These are phyloP conservation scores for Aldabrachelys gigantea DNA, from an alignment of 2,113 vertebrate species.

Conservation along the genomic window DNA sequence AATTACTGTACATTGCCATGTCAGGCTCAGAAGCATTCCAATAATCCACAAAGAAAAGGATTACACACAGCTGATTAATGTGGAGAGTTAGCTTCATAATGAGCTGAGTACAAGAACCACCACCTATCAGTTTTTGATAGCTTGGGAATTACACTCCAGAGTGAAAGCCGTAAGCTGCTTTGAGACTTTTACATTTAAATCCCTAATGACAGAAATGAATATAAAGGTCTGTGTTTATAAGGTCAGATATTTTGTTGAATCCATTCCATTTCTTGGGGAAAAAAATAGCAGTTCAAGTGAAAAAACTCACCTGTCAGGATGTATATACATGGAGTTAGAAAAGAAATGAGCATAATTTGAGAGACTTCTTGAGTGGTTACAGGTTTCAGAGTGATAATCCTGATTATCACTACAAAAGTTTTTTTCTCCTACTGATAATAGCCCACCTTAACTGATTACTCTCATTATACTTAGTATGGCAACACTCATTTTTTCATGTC, in stretches of 20 bases:
- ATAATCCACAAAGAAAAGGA: slow-evolving; percentile 57
- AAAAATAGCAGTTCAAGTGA: neutral
- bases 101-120: slow-evolving; percentile 24
- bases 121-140: slow-evolving; percentile 20
- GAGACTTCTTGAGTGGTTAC: neutral
- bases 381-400: no score
- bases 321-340: neutral
- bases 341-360: neutral
- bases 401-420: no score
- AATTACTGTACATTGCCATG: neutral
- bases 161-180: slow-evolving; percentile 55
- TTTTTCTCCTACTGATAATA: no score
- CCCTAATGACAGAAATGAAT: slow-evolving; percentile 26
- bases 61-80: slow-evolving; percentile 58
- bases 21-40: neutral
- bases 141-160: slow-evolving; percentile 52
- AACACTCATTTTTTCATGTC: no score
- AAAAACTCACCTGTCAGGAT: neutral
- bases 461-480: no score
- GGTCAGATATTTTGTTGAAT: slow-evolving; percentile 36
- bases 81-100: slow-evolving; percentile 39
- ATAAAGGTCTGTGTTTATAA: slow-evolving; percentile 12
- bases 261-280: neutral
- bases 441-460: no score
- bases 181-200: slow-evolving; percentile 36